These are phyloP conservation scores for Hydrolagus affinis DNA, from an alignment of 2,113 vertebrate genomes.

Conservation along the genomic window DNA sequence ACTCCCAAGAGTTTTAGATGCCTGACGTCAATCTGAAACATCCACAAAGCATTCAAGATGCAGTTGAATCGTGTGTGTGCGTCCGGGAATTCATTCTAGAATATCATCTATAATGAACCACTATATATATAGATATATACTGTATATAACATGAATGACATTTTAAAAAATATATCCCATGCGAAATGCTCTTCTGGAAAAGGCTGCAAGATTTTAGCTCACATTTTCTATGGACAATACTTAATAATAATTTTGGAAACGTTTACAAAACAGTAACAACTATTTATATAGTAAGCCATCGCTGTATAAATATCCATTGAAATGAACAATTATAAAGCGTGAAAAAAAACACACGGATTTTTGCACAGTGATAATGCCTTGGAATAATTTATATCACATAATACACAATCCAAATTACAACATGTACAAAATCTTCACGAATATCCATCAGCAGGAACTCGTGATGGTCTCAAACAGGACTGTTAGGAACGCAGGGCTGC, in stretches of 20 bases:
- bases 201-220: too few species aligned
- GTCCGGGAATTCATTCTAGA: not conserved
- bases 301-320: not conserved
- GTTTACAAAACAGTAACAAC: not conserved
- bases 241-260: not conserved
- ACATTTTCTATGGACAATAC: not conserved
- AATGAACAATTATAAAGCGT: not conserved
- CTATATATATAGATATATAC: not conserved
- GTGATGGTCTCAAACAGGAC: not conserved
- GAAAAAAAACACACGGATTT: not conserved
- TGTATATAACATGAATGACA: not conserved
- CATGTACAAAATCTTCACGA: not conserved
- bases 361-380: not conserved
- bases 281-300: not conserved
- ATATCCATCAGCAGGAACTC: not conserved
- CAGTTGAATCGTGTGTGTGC: not conserved
- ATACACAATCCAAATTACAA: not conserved
- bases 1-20: not conserved
- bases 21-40: constrained; percentile 7
- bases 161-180: too few species aligned
- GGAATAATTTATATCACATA: not conserved
- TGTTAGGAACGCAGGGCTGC: constrained; percentile 67
- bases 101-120: not conserved
- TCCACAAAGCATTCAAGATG: not conserved
- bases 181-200: not conserved